phyloP scores from a whole-genome alignment of 2,888 invertebrate species.

The Diabrotica balteata region DNA sequence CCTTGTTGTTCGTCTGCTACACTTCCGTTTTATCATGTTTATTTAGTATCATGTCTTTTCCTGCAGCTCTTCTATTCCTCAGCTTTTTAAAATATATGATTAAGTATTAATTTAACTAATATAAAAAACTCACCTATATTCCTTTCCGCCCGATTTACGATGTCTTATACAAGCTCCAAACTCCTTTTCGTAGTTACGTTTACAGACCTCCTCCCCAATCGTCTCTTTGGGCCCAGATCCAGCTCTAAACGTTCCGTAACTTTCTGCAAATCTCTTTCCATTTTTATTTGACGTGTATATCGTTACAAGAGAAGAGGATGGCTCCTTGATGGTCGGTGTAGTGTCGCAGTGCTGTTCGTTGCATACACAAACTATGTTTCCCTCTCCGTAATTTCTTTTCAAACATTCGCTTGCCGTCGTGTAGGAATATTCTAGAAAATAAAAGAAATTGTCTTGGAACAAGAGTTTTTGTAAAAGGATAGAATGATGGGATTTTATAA shows the following conservation, averaged over 20 bases:
- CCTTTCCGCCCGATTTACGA: too few relatives aligned
- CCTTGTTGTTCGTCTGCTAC: too few relatives aligned
- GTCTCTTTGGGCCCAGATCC: background rate
- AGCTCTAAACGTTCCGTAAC: background rate
- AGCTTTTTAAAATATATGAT: too few relatives aligned
- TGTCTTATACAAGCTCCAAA: too few relatives aligned
- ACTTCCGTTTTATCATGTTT: too few relatives aligned
- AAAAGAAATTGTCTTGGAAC: background rate
- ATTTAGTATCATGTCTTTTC: too few relatives aligned
- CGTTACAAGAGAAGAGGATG: slow-evolving; percentile 53
- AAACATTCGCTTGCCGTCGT: slow-evolving; percentile 17
- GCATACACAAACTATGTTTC: slow-evolving; percentile 72
- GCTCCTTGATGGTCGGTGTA: slow-evolving; percentile 58
- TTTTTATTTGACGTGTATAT: slow-evolving; percentile 67
- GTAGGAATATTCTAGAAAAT: slow-evolving; percentile 1
- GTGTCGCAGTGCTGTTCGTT: slow-evolving; percentile 75
- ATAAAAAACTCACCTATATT: too few relatives aligned
- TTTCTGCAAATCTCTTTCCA: slow-evolving; percentile 62
- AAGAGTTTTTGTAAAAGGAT: too few relatives aligned
- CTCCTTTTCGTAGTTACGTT: too few relatives aligned
- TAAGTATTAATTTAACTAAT: too few relatives aligned
- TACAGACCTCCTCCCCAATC: background rate
- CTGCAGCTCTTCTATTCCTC: too few relatives aligned
- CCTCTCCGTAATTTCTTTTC: slow-evolving; percentile 31
- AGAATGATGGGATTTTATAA: too few relatives aligned